Evolutionary conservation across 2,113 vertebrate genomes (phyloP), one percentile per base, ranked within the genome.

Genomic region (Illadopsis cleaveri): DNA sequence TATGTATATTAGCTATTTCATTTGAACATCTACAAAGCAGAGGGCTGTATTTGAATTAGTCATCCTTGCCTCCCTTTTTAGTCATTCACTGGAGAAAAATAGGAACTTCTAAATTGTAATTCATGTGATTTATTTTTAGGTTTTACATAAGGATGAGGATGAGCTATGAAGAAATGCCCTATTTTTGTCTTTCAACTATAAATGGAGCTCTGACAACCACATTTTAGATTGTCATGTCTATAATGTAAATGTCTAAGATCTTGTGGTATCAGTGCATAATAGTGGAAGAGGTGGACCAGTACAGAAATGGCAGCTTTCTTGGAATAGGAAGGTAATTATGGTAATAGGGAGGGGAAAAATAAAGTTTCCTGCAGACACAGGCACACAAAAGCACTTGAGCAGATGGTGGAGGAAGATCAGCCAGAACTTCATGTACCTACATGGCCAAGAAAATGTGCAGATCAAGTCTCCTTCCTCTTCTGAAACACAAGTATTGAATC

Each of bases 71-170:
- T 91, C 69, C n/a, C 33, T 79, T 87, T 91, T 85, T 86, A 96
- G 71, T 83, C 68, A 90, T 33, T 90, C 82, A 77, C 42, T 73
- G 60, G 54, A 92, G 79, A 90, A 96, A 93, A 95, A 96, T 90
- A 70, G 54, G 8, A 82, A 48, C 31, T 53, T 88, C 50, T 72
- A 77, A 83, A 37, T 33, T 90, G 80, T 81, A 93, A 96, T 89
- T 93, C 71, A 81, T 94, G 50, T 47, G 33, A 37, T 58, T 47
- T 94, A 94, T 94, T 96, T 94, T 95, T 93, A 89, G 50, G 21
- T 53, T 73, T 92, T 90, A 81, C 62, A 69, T 90, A 94, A 94
- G 40, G 40, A 88, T 82, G 65, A 89, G 48, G 23, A 70, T 54
- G 30, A 87, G n/a, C 70, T 73, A 50, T 37, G 82, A 94, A 88